These are phyloP conservation scores for Eudasyphora cyanicolor DNA, from an alignment of 2,888 invertebrate species.

Conservation along the genomic window DNA sequence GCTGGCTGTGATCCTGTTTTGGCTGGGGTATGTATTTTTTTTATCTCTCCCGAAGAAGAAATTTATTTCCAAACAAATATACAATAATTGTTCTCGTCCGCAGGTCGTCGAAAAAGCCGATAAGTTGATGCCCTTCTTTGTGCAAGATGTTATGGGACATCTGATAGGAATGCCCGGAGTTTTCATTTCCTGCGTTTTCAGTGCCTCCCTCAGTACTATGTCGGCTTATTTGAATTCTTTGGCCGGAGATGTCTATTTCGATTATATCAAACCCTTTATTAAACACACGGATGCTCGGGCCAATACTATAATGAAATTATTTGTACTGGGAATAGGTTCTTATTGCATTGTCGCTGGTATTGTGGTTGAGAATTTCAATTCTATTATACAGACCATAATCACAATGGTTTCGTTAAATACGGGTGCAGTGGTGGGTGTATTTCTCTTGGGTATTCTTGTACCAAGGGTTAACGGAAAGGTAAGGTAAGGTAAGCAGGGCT, in stretches of 20 bases:
- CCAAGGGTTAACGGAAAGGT: slow-evolving; percentile 82
- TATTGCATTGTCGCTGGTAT: slow-evolving; percentile 83
- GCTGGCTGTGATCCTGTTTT: slow-evolving; percentile 83
- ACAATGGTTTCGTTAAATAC: slow-evolving; percentile 81
- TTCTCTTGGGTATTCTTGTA: slow-evolving; percentile 85
- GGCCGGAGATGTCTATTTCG: slow-evolving; percentile 82
- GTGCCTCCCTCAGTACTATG: slow-evolving; percentile 83
- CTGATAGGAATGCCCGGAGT: slow-evolving; percentile 82
- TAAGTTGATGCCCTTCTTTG: slow-evolving; percentile 82
- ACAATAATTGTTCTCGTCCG: too few species aligned
- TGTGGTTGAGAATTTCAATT: slow-evolving; percentile 80
- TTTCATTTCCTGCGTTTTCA: slow-evolving; percentile 84
- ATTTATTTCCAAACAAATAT: too few species aligned
- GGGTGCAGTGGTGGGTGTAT: slow-evolving; percentile 85
- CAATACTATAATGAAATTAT: slow-evolving; percentile 80
- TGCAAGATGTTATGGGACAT: slow-evolving; percentile 81
- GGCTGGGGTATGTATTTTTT: slow-evolving; percentile 79
- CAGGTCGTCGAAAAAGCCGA: slow-evolving; percentile 77
- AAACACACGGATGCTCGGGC: slow-evolving; percentile 80
- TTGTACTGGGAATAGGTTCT: slow-evolving; percentile 80
- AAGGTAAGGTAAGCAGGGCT: not conserved
- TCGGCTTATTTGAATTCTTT: slow-evolving; percentile 82
- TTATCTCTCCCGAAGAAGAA: too few species aligned
- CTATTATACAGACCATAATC: slow-evolving; percentile 81
- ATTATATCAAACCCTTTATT: slow-evolving; percentile 80